Base-by-base conservation (phyloP, 2,888 invertebrate species). In the Patella pellucida region DNA sequence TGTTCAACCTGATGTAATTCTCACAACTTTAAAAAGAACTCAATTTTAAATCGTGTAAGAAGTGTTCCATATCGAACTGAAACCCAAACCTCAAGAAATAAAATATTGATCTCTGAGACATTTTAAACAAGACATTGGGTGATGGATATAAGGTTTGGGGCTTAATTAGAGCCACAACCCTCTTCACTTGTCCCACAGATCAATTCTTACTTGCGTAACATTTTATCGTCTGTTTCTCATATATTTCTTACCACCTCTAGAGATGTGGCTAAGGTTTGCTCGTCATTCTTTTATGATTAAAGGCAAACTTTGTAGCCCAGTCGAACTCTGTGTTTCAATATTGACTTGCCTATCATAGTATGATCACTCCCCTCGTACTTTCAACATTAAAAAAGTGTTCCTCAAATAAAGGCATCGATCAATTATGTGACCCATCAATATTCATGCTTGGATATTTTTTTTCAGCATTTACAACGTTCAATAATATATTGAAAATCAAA, bases 121-220 rank as follows among this genome's bases (percentile, higher is more conserved):
- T 62, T 62, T 62, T 62, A 62, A 62, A 62, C 62, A 62, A 62
- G 62, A 62, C 19, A 62, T 62, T 62, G 14, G 19, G 62, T 62
- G 23, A 19, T 19, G 23, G 62, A 62, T 62, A 62, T 23, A 62
- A 23, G 62, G 19, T 62, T 62, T 62, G 62, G 62, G 62, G 62
- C 41, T 41, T 41, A 41, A 41, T 41, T 41, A 41, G 41, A 41
- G 41, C 41, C 41, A 41, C 41, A 41, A 41, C 41, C 41, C 41
- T 41, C 41, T 41, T 41, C 41, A 41, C 41, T 41, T 41, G 41
- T 41, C 41, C 41, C 41, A 41, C 41, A 41, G 41, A 41, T 41
- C 41, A 41, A 41, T 41, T 41, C 41, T 41, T 41, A 41, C 41
- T 41, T 41, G 41, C 41, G 41, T 41, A 41, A 41, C 41, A 41